Conservation (phyloP, 1,140 invertebrate species). For the Drosophila malerkotliana region DNA sequence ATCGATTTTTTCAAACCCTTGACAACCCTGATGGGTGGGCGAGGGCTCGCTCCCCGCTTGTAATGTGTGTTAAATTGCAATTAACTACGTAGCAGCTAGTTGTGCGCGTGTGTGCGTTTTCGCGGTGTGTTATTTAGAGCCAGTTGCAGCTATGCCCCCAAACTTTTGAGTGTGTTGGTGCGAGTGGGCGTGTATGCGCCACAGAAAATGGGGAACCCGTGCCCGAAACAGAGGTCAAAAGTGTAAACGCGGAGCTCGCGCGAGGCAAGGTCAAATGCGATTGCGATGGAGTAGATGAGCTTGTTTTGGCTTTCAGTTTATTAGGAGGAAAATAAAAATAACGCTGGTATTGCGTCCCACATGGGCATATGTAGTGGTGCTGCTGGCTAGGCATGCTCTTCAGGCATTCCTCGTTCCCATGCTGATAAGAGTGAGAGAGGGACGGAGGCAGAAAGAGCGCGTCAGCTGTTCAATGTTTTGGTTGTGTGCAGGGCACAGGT, state of each 20-base stretch:
- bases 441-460: slow-evolving; percentile 22
- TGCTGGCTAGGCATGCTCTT: slow-evolving; percentile 11
- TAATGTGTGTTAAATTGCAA: slow-evolving; percentile 40
- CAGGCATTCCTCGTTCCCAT: slow-evolving; percentile 55
- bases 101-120: slow-evolving; percentile 28
- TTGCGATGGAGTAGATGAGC: neutral
- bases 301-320: slow-evolving; percentile 5
- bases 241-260: slow-evolving; percentile 39
- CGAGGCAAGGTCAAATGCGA: slow-evolving; percentile 9
- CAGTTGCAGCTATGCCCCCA: slow-evolving; percentile 50
- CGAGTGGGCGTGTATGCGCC: slow-evolving; percentile 20
- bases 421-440: slow-evolving; percentile 58
- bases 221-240: slow-evolving; percentile 72
- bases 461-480: slow-evolving; percentile 79
- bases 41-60: slow-evolving; percentile 29
- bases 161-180: slow-evolving; percentile 1
- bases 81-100: slow-evolving; percentile 39
- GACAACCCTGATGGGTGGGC: slow-evolving; percentile 29
- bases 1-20: slow-evolving; percentile 5
- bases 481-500: slow-evolving; percentile 67
- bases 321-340: slow-evolving; percentile 5
- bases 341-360: neutral
- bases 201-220: slow-evolving; percentile 24
- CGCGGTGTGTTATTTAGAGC: slow-evolving; percentile 12
- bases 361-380: neutral